Evolutionary conservation across 2,888 invertebrate species (phyloP).

Genomic region (Octodonta nipae): DNA sequence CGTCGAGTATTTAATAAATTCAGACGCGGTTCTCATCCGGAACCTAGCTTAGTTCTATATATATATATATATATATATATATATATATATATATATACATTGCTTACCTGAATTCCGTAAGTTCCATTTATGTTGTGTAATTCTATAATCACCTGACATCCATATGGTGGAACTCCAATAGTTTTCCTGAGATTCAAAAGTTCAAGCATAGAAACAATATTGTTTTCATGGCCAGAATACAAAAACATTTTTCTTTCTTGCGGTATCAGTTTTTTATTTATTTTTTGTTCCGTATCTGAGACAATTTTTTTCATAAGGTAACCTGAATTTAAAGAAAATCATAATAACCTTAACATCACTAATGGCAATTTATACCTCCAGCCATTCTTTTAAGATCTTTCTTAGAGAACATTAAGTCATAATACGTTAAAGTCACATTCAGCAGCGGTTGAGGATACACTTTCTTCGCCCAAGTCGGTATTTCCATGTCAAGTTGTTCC

Average conservation of each 20-base stretch:
- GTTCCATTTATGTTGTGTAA: constrained; percentile 19
- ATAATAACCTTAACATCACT: neutral
- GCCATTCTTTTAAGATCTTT: constrained; percentile 19
- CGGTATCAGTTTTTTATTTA: constrained; percentile 8
- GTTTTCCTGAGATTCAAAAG: constrained; percentile 36
- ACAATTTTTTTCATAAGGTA: constrained; percentile 21
- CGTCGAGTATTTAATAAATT: too few relatives aligned
- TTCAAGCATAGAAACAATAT: constrained; percentile 35
- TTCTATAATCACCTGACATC: constrained; percentile 24
- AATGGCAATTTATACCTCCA: too few relatives aligned
- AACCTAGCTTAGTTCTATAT: too few relatives aligned
- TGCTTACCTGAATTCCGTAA: constrained; percentile 23
- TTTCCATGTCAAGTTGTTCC: constrained; percentile 23
- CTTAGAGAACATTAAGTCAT: constrained; percentile 20
- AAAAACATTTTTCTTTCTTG: constrained; percentile 19
- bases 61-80: too few relatives aligned
- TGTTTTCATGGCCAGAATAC: constrained; percentile 23
- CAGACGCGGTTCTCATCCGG: too few relatives aligned
- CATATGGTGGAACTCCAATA: constrained; percentile 26
- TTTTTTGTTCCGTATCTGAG: constrained; percentile 18
- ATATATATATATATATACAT: too few relatives aligned
- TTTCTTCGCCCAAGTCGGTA: constrained; percentile 33
- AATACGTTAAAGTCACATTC: constrained; percentile 25
- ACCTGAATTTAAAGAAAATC: constrained; percentile 7
- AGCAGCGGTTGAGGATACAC: constrained; percentile 29